Conservation (phyloP, 2,888 invertebrate species). For the Troides helena region DNA sequence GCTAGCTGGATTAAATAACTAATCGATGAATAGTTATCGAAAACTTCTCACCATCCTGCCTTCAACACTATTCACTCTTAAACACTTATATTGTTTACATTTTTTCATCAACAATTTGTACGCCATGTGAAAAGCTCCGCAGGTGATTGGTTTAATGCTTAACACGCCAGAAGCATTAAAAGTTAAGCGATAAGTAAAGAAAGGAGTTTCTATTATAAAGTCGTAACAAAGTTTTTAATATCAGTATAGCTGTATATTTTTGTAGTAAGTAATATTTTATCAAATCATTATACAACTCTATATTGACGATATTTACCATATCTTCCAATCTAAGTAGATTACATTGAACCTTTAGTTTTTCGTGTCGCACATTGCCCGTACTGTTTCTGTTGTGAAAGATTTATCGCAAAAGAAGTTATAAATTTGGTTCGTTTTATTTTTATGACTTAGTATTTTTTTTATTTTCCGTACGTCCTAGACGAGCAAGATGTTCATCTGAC, state of each 20-base stretch:
- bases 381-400: neutral
- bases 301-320: constrained; percentile 44
- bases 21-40: neutral
- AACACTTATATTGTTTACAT: neutral
- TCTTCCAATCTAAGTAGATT: constrained; percentile 53
- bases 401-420: no score
- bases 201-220: no score
- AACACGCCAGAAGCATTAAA: no score
- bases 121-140: neutral
- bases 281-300: no score
- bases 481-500: no score
- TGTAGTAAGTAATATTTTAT: no score
- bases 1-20: neutral
- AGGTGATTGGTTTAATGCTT: neutral
- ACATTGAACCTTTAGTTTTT: constrained; percentile 59
- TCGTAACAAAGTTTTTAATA: no score
- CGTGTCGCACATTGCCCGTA: neutral
- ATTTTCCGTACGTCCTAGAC: no score
- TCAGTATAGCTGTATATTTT: no score
- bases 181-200: no score
- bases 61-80: neutral
- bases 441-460: no score
- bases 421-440: no score
- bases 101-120: neutral
- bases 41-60: neutral